phyloP scores from a whole-genome alignment of 2,113 vertebrate genomes.

The Oreochromis tanganicae region DNA sequence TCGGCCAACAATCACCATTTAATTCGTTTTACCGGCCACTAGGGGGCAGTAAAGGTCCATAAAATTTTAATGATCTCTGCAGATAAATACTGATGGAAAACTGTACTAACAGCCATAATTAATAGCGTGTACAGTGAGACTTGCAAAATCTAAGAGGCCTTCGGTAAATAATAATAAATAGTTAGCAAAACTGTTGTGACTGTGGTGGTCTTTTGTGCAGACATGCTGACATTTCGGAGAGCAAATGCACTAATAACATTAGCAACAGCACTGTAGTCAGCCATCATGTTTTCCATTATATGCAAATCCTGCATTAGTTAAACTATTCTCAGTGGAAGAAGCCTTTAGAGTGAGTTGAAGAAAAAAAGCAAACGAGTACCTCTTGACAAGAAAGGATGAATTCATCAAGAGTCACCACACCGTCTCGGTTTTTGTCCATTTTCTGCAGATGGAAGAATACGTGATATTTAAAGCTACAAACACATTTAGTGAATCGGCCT shows the following conservation, averaged over 20 bases:
- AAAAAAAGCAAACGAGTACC: slow-evolving; percentile 67
- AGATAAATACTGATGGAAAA: background rate
- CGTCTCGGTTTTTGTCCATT: slow-evolving; percentile 99
- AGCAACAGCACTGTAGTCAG: background rate
- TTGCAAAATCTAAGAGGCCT: background rate
- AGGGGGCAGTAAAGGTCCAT: slow-evolving; percentile 34
- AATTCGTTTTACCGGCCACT: slow-evolving; percentile 34
- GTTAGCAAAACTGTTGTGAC: background rate
- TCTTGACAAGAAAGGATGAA: slow-evolving; percentile 96
- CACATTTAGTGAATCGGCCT: background rate
- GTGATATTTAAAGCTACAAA: background rate
- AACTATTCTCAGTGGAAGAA: background rate
- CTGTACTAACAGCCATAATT: slow-evolving; percentile 3
- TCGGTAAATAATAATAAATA: background rate
- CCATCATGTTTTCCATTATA: background rate
- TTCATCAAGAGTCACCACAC: slow-evolving; percentile 95
- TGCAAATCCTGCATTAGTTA: background rate
- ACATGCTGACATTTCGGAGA: background rate
- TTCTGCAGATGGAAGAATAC: slow-evolving; percentile 76
- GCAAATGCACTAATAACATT: background rate
- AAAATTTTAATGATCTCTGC: background rate
- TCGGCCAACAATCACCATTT: slow-evolving; percentile 6
- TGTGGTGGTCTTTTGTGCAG: background rate
- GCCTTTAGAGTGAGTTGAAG: background rate
- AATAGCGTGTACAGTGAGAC: background rate